phyloP scores from a whole-genome alignment of 2,113 vertebrate genomes.

The Zosterops hypoxanthus region DNA sequence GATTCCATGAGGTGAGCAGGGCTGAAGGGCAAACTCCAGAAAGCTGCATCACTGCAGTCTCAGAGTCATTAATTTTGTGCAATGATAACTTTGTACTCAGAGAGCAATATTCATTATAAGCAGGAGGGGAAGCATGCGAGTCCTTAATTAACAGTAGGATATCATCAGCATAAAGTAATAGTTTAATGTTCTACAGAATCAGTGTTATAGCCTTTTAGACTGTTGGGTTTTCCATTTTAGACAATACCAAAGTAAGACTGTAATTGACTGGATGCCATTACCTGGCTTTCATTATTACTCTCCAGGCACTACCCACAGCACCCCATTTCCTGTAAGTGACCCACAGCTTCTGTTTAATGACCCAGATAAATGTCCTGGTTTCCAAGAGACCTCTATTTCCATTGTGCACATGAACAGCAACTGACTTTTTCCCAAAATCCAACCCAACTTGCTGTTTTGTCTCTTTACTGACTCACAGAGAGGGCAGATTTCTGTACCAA shows the following conservation, averaged over 20 bases:
- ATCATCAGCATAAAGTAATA: slow-evolving; percentile 71
- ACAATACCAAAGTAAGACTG: not conserved
- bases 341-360: not conserved
- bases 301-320: not conserved
- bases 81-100: slow-evolving; percentile 67
- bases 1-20: slow-evolving; percentile 24
- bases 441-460: not conserved
- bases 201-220: slow-evolving; percentile 33
- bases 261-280: slow-evolving; percentile 30
- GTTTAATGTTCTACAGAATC: slow-evolving; percentile 47
- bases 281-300: not conserved
- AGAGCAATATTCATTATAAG: slow-evolving; percentile 69
- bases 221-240: slow-evolving; percentile 40
- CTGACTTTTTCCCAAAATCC: not conserved
- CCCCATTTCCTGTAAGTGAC: not conserved
- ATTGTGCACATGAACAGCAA: not conserved
- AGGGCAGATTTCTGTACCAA: not conserved
- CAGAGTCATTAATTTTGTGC: slow-evolving; percentile 72
- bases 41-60: slow-evolving; percentile 35
- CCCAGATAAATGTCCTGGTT: not conserved
- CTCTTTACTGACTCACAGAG: not conserved
- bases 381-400: not conserved
- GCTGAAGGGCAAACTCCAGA: slow-evolving; percentile 62
- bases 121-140: slow-evolving; percentile 49
- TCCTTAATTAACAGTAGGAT: slow-evolving; percentile 74